A percentile compares a stretch with the other conserved stretches of the same genome.
Evolutionary conservation across 1,140 invertebrate genomes (phyloP).

Genomic region (Bombus consobrinus): DNA sequence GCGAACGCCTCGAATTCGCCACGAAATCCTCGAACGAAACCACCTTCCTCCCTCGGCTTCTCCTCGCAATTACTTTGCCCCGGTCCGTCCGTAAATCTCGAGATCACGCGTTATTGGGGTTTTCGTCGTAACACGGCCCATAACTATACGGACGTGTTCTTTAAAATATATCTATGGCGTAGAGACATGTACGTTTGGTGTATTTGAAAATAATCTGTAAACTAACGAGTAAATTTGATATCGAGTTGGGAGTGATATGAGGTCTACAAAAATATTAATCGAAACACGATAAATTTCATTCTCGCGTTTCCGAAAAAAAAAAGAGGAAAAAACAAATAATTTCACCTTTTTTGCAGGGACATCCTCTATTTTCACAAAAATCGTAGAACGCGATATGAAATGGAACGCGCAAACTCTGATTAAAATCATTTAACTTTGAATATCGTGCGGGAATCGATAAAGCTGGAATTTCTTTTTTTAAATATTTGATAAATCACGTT

Average conservation of each 20-base stretch:
- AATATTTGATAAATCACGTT: background rate
- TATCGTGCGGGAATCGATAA: background rate
- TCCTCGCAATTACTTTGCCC: slow-evolving; percentile 10
- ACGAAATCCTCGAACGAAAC: slow-evolving; percentile 8
- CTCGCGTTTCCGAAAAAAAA: background rate
- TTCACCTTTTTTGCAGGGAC: background rate
- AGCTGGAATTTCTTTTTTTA: background rate
- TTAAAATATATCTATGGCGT: no score
- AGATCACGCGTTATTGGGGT: background rate
- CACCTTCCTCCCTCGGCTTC: no score
- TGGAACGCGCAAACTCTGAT: background rate
- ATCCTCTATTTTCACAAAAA: background rate
- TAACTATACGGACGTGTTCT: no score
- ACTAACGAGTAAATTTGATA: no score
- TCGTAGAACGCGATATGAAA: no score
- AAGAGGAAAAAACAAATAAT: background rate
- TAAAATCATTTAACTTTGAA: background rate
- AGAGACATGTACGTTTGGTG: no score
- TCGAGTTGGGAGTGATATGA: no score
- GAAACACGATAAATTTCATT: background rate
- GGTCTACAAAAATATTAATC: no score
- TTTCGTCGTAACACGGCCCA: background rate
- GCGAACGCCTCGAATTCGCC: slow-evolving; percentile 25
- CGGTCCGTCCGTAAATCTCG: slow-evolving; percentile 15
- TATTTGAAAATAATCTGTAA: no score